phyloP scores from a whole-genome alignment of 2,113 vertebrate species.

The Lamprologus lemairii region DNA sequence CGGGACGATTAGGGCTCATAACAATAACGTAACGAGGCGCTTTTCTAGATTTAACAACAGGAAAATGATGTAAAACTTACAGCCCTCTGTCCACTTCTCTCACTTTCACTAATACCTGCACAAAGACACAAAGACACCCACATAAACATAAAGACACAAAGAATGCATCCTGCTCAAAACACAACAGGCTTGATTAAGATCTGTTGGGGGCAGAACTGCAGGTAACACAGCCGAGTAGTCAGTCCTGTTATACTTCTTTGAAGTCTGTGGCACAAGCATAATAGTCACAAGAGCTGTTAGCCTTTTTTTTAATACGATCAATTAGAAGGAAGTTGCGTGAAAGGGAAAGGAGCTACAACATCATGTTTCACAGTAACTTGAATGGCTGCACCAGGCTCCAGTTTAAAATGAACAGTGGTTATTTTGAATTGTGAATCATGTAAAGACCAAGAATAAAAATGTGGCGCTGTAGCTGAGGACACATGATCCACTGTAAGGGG shows the following conservation, averaged over 20 bases:
- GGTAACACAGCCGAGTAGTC: background rate
- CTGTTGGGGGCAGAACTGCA: background rate
- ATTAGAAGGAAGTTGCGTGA: background rate
- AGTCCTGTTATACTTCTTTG: background rate
- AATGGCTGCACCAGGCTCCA: background rate
- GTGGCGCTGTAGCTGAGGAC: background rate
- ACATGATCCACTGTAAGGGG: background rate
- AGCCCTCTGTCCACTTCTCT: slow-evolving; percentile 69
- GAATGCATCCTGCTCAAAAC: background rate
- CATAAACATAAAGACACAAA: background rate
- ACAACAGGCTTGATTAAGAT: background rate
- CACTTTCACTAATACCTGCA: slow-evolving; percentile 81
- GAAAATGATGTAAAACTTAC: slow-evolving; percentile 64
- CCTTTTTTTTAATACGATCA: background rate
- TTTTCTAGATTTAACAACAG: background rate
- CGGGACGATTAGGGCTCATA: background rate
- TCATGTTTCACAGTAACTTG: background rate
- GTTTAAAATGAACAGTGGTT: background rate
- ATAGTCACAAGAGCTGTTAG: background rate
- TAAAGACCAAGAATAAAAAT: background rate
- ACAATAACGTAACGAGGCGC: background rate
- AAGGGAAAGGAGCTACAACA: background rate
- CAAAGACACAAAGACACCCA: background rate
- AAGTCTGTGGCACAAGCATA: background rate
- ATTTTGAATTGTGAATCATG: background rate